Conservation (phyloP, 1,140 invertebrate species). For the Doryteuthis pealeii region DNA sequence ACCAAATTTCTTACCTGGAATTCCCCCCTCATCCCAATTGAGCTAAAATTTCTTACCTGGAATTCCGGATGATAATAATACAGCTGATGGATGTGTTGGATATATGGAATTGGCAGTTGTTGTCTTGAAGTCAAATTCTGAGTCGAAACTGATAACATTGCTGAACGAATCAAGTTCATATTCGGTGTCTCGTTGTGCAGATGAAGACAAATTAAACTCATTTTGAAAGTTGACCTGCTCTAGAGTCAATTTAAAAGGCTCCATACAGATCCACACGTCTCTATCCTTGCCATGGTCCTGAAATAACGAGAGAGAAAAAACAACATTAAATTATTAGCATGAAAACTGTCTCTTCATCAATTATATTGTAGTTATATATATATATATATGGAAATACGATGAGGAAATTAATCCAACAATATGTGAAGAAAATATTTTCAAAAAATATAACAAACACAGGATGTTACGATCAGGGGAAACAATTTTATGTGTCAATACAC, state of each 20-base stretch:
- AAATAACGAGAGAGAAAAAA: slow-evolving; percentile 1
- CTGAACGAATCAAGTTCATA: slow-evolving; percentile 44
- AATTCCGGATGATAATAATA: slow-evolving; percentile 16
- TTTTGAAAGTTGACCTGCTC: slow-evolving; percentile 51
- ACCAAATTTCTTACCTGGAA: too few species aligned
- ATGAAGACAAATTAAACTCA: slow-evolving; percentile 7
- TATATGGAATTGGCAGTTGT: background rate
- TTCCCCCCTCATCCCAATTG: too few species aligned
- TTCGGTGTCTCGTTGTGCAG: slow-evolving; percentile 15
- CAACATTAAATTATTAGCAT: too few species aligned
- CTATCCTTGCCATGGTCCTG: slow-evolving; percentile 4
- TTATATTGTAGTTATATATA: too few species aligned
- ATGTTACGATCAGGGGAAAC: too few species aligned
- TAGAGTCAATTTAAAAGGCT: slow-evolving; percentile 52
- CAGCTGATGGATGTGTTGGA: slow-evolving; percentile 8
- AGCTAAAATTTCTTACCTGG: slow-evolving; percentile 17
- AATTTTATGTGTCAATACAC: too few species aligned
- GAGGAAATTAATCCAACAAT: too few species aligned
- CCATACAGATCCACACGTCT: slow-evolving; percentile 38
- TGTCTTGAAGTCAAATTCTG: slow-evolving; percentile 19
- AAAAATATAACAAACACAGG: too few species aligned
- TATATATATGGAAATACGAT: too few species aligned
- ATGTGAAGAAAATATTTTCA: too few species aligned
- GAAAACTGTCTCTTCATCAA: too few species aligned
- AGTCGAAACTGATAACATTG: slow-evolving; percentile 48